Evolutionary conservation across 2,888 invertebrate species (phyloP).

Genomic region (Andrena marginata): DNA sequence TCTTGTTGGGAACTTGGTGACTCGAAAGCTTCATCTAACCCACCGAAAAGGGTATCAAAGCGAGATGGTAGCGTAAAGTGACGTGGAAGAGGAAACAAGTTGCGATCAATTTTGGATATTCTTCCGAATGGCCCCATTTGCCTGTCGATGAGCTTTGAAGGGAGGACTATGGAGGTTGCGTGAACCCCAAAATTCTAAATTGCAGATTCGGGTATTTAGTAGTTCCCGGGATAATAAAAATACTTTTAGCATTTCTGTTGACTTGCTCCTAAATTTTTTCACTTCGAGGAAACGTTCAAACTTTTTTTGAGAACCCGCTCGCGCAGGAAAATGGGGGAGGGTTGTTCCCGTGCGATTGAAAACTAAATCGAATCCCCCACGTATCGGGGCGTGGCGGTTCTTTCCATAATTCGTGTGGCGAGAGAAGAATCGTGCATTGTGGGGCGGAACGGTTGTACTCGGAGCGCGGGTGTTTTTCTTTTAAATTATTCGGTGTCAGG

Average conservation of each 20-base stretch:
- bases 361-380: constrained; percentile 17
- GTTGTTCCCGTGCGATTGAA: neutral
- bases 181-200: neutral
- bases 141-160: too few species aligned
- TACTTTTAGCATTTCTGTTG: too few species aligned
- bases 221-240: too few species aligned
- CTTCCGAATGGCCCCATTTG: neutral
- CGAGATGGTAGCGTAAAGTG: too few species aligned
- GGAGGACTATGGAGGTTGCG: neutral
- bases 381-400: constrained; percentile 1
- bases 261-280: too few species aligned
- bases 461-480: constrained; percentile 25
- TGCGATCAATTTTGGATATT: neutral
- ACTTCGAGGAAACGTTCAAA: too few species aligned
- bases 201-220: too few species aligned
- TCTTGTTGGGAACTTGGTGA: neutral
- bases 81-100: neutral
- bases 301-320: too few species aligned
- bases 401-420: constrained; percentile 41
- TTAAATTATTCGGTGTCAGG: constrained; percentile 50
- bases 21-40: neutral
- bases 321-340: too few species aligned
- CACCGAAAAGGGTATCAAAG: too few species aligned
- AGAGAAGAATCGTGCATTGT: constrained; percentile 33
- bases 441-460: constrained; percentile 18